Evolutionary conservation across 2,888 invertebrate genomes (phyloP), one percentile per base, ranked within the genome.

Genomic region (Hirtodrosophila histrioides): DNA sequence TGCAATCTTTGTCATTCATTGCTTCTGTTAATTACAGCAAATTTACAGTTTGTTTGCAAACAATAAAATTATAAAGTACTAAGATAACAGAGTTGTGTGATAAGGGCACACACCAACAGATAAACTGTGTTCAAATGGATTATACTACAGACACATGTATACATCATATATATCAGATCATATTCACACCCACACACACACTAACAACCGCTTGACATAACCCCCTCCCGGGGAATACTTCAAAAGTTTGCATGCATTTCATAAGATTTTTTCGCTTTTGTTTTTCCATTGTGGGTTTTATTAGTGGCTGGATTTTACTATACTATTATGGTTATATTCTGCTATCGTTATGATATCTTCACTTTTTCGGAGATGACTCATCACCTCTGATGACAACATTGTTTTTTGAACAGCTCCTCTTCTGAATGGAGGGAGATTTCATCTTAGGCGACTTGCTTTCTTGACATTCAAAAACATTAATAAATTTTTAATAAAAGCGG

Each of bases 41-140:
- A 77, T 87, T 74, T 76, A 80, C 61, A 51, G 56, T 70, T 75
- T 78, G 54, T 76, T 76, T 84, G 65, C 65, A 51, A 62, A 65
- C 66, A 63, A 49, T 60, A 67, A 48, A 69, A 43, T 67, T 37
- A 35, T 58, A 48, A 37, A 54, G 41, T 17, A 17, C 12, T 4
- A 33, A 50, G 54, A 69, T 66, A 33, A 17, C 17, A 17, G 23
- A 17, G n/a, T n/a, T 12, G 4, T 8, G 29, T 50, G 50, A 66
- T 69, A 61, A 41, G n/a, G n/a, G 37, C 24, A 40, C 4, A 31
- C 8, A 31, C 31, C 7, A 9, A 31, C n/a, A 50, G 5, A n/a
- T 27, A 49, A 55, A 72, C 69, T 64, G 46, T 66, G 29, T 45
- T 44, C 24, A 33, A 4, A 33, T 24, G 29, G 29, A 11, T 53